A percentile compares a stretch with the other conserved stretches of the same genome.
phyloP scores from a whole-genome alignment of 2,113 vertebrate genomes.

The Rynchops niger region DNA sequence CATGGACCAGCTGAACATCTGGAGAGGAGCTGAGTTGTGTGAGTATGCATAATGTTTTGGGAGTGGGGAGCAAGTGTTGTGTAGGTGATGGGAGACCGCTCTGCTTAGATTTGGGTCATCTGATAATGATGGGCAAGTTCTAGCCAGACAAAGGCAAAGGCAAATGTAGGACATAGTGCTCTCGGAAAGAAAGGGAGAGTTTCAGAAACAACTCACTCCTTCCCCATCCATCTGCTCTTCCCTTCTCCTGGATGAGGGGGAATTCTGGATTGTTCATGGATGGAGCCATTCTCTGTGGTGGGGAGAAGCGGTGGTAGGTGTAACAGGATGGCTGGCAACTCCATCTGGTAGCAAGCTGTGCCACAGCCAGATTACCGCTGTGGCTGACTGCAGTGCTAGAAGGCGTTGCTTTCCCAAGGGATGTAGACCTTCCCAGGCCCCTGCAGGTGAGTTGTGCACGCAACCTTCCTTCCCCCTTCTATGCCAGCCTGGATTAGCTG shows the following conservation, averaged over 20 bases:
- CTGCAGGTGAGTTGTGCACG: not conserved
- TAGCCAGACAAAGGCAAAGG: not conserved
- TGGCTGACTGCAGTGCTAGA: not conserved
- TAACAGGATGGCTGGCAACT: not conserved
- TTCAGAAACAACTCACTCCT: not conserved
- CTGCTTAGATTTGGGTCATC: not conserved
- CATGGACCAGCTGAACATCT: not conserved
- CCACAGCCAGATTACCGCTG: not conserved
- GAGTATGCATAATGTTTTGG: not conserved
- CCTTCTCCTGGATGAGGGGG: not conserved
- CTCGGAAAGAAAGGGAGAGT: not conserved
- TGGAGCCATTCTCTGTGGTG: not conserved
- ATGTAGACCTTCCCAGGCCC: not conserved
- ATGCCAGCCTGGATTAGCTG: constrained; percentile 17
- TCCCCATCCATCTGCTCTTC: not conserved
- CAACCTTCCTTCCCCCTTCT: not conserved
- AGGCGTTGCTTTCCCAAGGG: not conserved
- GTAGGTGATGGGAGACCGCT: not conserved
- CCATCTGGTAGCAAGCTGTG: not conserved
- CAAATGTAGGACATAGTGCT: not conserved
- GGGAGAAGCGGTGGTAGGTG: not conserved
- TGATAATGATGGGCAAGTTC: not conserved
- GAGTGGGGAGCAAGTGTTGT: not conserved
- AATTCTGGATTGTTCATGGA: not conserved
- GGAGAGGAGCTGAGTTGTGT: not conserved